These are phyloP conservation scores for Margaritifera margaritifera DNA, from an alignment of 2,888 invertebrate species.

Conservation along the genomic window DNA sequence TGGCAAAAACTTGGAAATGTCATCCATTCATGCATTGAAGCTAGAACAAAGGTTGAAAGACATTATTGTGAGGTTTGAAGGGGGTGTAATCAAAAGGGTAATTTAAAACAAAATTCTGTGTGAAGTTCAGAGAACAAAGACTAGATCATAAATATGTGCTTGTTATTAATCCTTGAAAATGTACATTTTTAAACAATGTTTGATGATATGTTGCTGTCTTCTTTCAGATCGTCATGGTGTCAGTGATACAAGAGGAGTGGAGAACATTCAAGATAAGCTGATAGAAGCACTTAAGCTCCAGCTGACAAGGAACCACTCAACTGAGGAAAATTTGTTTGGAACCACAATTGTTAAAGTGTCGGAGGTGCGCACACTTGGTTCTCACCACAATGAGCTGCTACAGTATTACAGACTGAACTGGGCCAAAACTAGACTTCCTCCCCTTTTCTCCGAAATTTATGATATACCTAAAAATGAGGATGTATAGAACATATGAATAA, in stretches of 20 bases:
- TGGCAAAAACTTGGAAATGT: no score
- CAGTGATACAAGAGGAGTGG: conserved; percentile 85
- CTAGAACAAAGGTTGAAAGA: no score
- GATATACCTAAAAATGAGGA: conserved; percentile 80
- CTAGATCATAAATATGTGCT: neutral
- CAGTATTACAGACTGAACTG: conserved; percentile 91
- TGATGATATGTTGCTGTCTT: conserved; percentile 1
- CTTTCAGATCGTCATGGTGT: conserved; percentile 85
- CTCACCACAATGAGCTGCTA: conserved; percentile 83
- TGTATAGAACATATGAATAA: conserved; percentile 1
- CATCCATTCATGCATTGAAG: no score
- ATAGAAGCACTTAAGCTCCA: conserved; percentile 91
- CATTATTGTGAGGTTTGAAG: no score
- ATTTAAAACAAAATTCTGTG: neutral
- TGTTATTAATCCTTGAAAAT: neutral
- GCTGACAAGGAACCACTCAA: conserved; percentile 78
- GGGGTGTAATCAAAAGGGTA: no score
- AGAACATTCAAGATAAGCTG: conserved; percentile 85
- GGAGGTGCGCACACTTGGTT: conserved; percentile 86
- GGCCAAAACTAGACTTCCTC: conserved; percentile 84
- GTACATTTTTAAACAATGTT: neutral
- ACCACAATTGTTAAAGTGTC: conserved; percentile 79
- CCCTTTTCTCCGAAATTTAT: conserved; percentile 96
- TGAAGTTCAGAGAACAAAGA: neutral
- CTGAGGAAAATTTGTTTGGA: conserved; percentile 78